These are phyloP conservation scores for Ormyrus thymus DNA, from an alignment of 2,888 invertebrate genomes.

Conservation along the genomic window DNA sequence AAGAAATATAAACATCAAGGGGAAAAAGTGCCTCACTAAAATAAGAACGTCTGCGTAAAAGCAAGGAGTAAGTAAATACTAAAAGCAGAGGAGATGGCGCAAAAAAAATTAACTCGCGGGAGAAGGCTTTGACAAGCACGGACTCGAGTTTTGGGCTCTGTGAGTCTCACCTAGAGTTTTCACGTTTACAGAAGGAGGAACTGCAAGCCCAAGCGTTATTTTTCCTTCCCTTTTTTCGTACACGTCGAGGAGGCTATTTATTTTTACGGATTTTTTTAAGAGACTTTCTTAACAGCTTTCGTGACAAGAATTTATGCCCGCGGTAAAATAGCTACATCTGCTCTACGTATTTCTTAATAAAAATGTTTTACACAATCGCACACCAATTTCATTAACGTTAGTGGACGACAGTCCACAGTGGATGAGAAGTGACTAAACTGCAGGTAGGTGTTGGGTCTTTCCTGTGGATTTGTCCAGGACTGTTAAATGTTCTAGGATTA, in stretches of 20 bases:
- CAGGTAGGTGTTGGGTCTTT: no score
- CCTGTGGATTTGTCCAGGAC: no score
- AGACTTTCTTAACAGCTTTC: conserved; percentile 34
- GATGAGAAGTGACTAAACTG: no score
- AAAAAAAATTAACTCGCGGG: conserved; percentile 33
- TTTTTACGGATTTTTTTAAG: conserved; percentile 43
- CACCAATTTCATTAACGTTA: no score
- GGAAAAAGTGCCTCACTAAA: conserved; percentile 25
- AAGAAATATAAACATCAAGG: conserved; percentile 17
- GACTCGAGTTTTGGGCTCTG: conserved; percentile 28
- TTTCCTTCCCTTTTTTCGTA: conserved; percentile 9
- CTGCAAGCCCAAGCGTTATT: background rate
- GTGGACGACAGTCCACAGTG: no score
- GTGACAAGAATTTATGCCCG: conserved; percentile 35
- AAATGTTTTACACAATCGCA: no score
- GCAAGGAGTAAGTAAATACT: conserved; percentile 43
- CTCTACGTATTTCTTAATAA: no score
- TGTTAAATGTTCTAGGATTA: no score
- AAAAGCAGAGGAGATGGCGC: background rate
- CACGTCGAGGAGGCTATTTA: conserved; percentile 37
- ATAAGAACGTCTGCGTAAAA: conserved; percentile 40
- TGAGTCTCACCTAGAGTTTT: conserved; percentile 5
- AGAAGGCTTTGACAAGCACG: conserved; percentile 30
- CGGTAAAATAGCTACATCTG: background rate
- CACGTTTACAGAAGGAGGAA: conserved; percentile 20